Evolutionary conservation across 2,888 invertebrate genomes (phyloP), one percentile per base, ranked within the genome.

Genomic region (Trilocha varians): DNA sequence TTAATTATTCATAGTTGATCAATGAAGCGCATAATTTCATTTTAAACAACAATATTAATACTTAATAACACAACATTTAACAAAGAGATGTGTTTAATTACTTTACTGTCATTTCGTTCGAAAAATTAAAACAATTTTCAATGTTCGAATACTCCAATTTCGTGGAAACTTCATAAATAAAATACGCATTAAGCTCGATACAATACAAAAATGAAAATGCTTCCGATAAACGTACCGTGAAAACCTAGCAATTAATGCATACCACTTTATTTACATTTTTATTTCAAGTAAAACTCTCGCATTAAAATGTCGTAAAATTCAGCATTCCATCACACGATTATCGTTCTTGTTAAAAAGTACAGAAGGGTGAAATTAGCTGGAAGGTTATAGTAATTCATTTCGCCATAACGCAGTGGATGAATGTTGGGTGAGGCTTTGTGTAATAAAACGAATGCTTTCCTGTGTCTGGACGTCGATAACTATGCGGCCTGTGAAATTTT

Each of bases 161-260:
- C 43, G 39, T 34, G 13, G 32, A 39, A n/a, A 49, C 51, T 59
- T 46, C 48, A 53, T 55, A 43, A 41, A 55, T 52, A 45, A 42
- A 38, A 48, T 46, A 51, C 57, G 62, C 45, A 66, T 65, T 65
- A 59, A 55, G 41, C 57, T 54, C 42, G 46, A 46, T 50, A 55
- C 48, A 62, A 59, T n/a, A 25, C 25, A 4, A 65, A 52, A 55
- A 57, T 56, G 46, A 51, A 59, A 57, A 44, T 49, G 48, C 38
- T 51, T 32, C 59, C 59, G 53, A 61, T 68, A 69, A 77, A 76
- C 66, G 68, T 67, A 70, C 76, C 68, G 70, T 71, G 63, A 75
- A 78, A 76, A 74, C 70, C 69, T 59, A 74, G 64, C 70, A 73
- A 77, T 77, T 78, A 79, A 73, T 72, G 70, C 69, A 72, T 65